phyloP scores from a whole-genome alignment of 2,797 vertebrate species.

The Sebastes hubbsi region DNA sequence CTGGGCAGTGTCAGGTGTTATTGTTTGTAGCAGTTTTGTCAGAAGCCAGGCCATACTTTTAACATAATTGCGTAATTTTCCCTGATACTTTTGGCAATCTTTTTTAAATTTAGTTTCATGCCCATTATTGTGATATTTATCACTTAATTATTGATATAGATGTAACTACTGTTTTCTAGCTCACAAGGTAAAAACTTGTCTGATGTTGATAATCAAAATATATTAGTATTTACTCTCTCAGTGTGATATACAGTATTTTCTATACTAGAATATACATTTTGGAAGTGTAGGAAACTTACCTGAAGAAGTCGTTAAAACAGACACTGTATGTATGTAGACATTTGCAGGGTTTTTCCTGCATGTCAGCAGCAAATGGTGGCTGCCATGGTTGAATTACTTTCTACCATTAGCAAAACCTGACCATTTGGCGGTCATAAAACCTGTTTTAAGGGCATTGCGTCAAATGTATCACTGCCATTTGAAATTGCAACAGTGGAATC shows the following conservation, averaged over 20 bases:
- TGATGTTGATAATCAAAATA: neutral
- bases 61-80: neutral
- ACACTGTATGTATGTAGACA: neutral
- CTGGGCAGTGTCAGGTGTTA: neutral
- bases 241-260: neutral
- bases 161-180: neutral
- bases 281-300: neutral
- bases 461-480: slow-evolving; percentile 3
- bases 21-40: neutral
- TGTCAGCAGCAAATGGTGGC: neutral
- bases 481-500: neutral
- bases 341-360: neutral
- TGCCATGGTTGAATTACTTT: neutral
- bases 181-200: neutral
- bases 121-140: neutral
- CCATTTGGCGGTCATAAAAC: slow-evolving; percentile 10
- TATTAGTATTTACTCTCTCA: neutral
- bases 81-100: neutral
- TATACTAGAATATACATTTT: neutral
- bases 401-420: neutral
- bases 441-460: slow-evolving; percentile 2
- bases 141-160: neutral
- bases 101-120: neutral
- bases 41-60: neutral
- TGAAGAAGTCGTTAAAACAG: neutral